Percentiles rank a stretch among this genome's conserved stretches.
These are phyloP conservation scores for Leuciscus idus DNA, from an alignment of 2,113 vertebrate species.

Conservation along the genomic window DNA sequence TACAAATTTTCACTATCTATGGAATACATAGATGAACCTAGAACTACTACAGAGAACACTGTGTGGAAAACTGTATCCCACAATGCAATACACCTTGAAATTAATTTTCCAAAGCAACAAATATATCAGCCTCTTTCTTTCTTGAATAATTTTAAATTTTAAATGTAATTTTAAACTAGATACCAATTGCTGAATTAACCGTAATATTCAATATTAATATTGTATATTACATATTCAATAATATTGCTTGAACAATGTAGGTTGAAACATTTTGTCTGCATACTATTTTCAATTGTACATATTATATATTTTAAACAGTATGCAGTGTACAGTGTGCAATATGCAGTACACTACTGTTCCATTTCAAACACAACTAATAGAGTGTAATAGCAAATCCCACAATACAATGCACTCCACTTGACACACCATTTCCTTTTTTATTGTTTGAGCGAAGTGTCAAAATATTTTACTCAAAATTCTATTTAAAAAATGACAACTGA, in stretches of 20 bases:
- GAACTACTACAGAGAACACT: neutral
- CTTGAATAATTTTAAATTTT: too few species aligned
- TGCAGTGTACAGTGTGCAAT: neutral
- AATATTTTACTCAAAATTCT: neutral
- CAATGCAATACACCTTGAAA: too few species aligned
- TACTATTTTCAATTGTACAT: neutral
- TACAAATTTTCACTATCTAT: neutral
- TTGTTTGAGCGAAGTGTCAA: neutral
- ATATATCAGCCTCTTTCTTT: too few species aligned
- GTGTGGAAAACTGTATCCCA: neutral
- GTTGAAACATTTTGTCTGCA: neutral
- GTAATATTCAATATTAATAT: neutral
- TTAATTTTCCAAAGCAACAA: neutral
- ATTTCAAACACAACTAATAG: constrained; percentile 1
- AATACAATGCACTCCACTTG: neutral
- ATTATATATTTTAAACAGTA: neutral
- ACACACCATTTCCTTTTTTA: neutral
- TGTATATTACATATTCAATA: neutral
- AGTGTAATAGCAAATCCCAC: neutral
- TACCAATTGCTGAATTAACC: neutral
- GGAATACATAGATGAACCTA: neutral
- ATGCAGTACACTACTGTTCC: neutral
- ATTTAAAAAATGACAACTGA: neutral
- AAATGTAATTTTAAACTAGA: too few species aligned
- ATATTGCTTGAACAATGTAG: neutral